Evolutionary conservation across 2,113 vertebrate genomes (phyloP).

Genomic region (Tiliqua scincoides): DNA sequence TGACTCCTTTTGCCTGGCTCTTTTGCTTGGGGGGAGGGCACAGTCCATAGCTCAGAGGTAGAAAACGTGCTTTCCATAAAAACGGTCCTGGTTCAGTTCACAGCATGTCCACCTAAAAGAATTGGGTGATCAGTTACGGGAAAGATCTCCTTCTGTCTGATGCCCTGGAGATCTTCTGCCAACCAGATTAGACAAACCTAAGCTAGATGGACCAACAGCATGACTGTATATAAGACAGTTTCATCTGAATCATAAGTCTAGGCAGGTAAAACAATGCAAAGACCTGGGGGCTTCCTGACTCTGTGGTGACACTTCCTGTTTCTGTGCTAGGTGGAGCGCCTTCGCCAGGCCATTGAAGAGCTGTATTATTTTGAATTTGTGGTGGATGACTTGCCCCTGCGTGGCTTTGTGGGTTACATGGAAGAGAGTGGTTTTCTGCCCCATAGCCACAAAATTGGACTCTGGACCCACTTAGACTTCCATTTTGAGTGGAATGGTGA

Average conservation of each 20-base stretch:
- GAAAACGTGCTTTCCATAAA: background rate
- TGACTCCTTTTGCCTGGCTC: background rate
- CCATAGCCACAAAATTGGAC: constrained; percentile 89
- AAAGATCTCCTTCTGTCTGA: too few relatives aligned
- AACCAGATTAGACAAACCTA: too few relatives aligned
- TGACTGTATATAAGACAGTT: too few relatives aligned
- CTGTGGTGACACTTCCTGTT: background rate
- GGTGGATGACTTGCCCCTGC: constrained; percentile 89
- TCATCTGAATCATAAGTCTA: background rate
- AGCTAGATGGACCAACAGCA: too few relatives aligned
- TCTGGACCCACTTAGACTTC: constrained; percentile 92
- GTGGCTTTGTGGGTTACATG: constrained; percentile 92
- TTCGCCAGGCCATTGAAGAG: constrained; percentile 90
- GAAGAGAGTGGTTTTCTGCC: constrained; percentile 92
- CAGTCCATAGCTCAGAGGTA: background rate
- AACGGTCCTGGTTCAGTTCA: too few relatives aligned
- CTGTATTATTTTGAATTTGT: constrained; percentile 95
- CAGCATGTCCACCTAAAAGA: too few relatives aligned
- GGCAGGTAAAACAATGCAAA: background rate
- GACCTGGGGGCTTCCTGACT: background rate
- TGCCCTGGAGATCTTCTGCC: too few relatives aligned
- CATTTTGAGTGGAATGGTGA: constrained; percentile 90
- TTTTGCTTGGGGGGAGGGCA: background rate
- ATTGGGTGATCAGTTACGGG: too few relatives aligned
- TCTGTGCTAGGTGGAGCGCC: constrained; percentile 81